Conservation (phyloP, 53 echinoderm and acorn worm species). For the Henricia sp. region DNA sequence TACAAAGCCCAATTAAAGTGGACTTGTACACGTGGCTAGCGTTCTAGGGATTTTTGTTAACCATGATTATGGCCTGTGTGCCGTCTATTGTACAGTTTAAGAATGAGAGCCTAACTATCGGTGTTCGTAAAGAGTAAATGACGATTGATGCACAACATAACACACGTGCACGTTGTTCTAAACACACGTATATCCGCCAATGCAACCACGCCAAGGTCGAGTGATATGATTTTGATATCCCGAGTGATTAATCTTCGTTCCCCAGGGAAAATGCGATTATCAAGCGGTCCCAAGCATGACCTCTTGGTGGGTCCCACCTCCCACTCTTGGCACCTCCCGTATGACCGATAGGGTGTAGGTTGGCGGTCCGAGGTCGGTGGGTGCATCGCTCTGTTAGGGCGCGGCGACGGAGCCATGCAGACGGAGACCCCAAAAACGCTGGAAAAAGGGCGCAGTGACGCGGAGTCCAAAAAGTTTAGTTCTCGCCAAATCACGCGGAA, state of each 20-base stretch:
- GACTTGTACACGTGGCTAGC: no score
- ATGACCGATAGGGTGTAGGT: neutral
- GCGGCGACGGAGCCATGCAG: constrained; percentile 5
- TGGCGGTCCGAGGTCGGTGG: neutral
- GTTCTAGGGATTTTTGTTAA: no score
- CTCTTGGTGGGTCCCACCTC: constrained; percentile 27
- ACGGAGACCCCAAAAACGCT: neutral
- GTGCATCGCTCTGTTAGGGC: neutral
- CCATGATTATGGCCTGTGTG: no score
- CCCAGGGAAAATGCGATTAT: constrained; percentile 52
- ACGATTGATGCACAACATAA: no score
- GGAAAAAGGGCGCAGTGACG: neutral
- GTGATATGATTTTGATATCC: neutral
- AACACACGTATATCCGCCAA: neutral
- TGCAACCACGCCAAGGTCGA: neutral
- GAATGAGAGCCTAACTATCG: neutral
- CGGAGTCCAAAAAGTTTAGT: constrained; percentile 5
- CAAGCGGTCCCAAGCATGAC: neutral
- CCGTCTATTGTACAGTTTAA: neutral
- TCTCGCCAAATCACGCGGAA: constrained; percentile 37
- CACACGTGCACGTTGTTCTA: neutral
- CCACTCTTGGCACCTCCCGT: constrained; percentile 27
- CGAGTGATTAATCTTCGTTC: neutral
- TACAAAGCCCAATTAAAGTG: no score
- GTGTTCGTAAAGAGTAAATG: neutral